These are phyloP conservation scores for Hedya salicella DNA, from an alignment of 2,888 invertebrate species.

Conservation along the genomic window DNA sequence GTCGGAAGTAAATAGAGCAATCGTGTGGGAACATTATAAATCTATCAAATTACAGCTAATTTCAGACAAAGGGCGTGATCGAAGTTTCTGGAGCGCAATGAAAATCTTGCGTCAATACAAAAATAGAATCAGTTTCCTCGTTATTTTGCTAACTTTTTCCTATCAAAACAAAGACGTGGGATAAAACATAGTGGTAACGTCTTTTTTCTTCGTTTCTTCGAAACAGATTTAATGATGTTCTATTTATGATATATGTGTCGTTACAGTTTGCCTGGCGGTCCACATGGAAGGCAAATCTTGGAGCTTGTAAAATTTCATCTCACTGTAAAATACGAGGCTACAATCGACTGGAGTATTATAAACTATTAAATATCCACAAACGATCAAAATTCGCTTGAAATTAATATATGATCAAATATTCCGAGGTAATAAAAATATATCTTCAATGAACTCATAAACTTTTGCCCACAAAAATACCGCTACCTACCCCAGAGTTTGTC, in stretches of 20 bases:
- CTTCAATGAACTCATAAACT: not conserved
- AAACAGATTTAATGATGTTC: conserved; percentile 21
- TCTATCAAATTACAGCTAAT: conserved; percentile 11
- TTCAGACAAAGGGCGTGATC: conserved; percentile 16
- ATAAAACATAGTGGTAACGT: conserved; percentile 10
- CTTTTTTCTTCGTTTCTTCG: conserved; percentile 1
- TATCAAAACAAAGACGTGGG: conserved; percentile 15
- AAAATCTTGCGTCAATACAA: conserved; percentile 28
- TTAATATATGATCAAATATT: not conserved
- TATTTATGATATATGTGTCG: conserved; percentile 26
- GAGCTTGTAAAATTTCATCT: conserved; percentile 4
- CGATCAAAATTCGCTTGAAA: conserved; percentile 7
- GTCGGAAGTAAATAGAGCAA: conserved; percentile 22
- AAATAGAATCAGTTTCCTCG: conserved; percentile 26
- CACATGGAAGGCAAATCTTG: not conserved
- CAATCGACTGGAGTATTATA: conserved; percentile 10
- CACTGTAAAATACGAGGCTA: conserved; percentile 9
- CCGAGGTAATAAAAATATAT: not conserved
- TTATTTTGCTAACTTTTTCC: conserved; percentile 22
- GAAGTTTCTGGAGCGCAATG: conserved; percentile 29
- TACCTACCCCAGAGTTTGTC: not conserved
- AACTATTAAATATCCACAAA: conserved; percentile 1
- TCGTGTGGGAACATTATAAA: conserved; percentile 11
- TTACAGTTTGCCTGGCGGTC: not conserved
- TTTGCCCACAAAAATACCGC: not conserved